Conservation (phyloP, 2,888 invertebrate genomes). For the Andrena marginata region DNA sequence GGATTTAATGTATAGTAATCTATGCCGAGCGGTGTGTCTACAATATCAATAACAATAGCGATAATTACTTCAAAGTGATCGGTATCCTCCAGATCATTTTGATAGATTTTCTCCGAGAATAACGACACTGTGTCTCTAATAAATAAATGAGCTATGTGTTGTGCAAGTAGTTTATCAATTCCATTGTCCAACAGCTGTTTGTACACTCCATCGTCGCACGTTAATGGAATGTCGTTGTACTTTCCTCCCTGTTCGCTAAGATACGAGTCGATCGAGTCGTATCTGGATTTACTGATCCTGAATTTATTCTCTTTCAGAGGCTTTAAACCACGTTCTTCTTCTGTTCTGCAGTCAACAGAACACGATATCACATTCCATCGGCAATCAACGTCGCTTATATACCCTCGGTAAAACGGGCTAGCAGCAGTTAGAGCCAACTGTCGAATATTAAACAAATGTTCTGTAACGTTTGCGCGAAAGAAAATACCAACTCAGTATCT, state of each 20-base stretch:
- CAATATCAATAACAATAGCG: constrained; percentile 5
- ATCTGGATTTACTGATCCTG: constrained; percentile 96
- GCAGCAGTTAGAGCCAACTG: constrained; percentile 98
- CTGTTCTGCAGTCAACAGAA: constrained; percentile 97
- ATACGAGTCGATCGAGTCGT: constrained; percentile 99
- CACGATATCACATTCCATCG: constrained; percentile 99
- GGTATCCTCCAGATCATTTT: constrained; percentile 96
- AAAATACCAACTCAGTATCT: constrained; percentile 58
- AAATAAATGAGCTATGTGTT: constrained; percentile 99
- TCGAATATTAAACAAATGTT: constrained; percentile 75
- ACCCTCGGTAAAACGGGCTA: constrained; percentile 97
- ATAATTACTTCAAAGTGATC: constrained; percentile 97
- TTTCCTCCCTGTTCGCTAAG: constrained; percentile 94
- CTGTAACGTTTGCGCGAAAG: constrained; percentile 63
- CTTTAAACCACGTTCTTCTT: constrained; percentile 94
- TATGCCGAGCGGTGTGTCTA: background rate
- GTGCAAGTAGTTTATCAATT: constrained; percentile 96
- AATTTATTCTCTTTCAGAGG: constrained; percentile 92
- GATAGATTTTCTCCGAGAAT: constrained; percentile 97
- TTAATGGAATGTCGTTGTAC: constrained; percentile 97
- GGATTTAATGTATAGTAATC: constrained; percentile 19
- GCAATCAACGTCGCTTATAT: constrained; percentile 97
- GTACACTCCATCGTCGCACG: constrained; percentile 94
- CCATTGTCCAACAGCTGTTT: constrained; percentile 93
- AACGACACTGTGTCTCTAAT: constrained; percentile 98